Evolutionary conservation across 2,888 invertebrate genomes (phyloP).

Genomic region (Sisyra nigra): DNA sequence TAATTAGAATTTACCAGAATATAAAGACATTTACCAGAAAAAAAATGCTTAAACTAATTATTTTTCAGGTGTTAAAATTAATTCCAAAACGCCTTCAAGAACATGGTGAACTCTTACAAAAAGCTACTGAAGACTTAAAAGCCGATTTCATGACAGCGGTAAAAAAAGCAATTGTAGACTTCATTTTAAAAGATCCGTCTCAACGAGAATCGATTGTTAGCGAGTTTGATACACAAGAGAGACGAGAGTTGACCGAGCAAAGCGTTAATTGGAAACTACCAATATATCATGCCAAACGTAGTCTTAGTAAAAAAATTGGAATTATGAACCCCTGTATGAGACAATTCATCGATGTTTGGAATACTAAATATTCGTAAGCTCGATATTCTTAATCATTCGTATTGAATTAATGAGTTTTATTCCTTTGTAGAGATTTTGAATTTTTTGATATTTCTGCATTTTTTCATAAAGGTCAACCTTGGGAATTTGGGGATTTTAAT

Average conservation of each 20-base stretch:
- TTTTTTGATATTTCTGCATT: slow-evolving; percentile 41
- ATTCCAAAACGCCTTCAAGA: slow-evolving; percentile 44
- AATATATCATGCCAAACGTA: slow-evolving; percentile 27
- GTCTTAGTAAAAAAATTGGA: slow-evolving; percentile 45
- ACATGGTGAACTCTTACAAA: slow-evolving; percentile 39
- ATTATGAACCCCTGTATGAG: slow-evolving; percentile 68
- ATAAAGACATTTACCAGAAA: too few relatives aligned
- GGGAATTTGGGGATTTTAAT: slow-evolving; percentile 50
- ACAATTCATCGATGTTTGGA: slow-evolving; percentile 68
- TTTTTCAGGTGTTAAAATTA: slow-evolving; percentile 43
- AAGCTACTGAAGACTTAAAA: slow-evolving; percentile 60
- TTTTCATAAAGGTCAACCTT: slow-evolving; percentile 40
- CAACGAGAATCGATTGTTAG: slow-evolving; percentile 33
- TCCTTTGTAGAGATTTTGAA: slow-evolving; percentile 33
- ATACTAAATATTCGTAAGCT: slow-evolving; percentile 51
- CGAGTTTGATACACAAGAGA: slow-evolving; percentile 32
- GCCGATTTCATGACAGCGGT: slow-evolving; percentile 77
- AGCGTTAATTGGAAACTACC: slow-evolving; percentile 52
- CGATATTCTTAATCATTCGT: neutral
- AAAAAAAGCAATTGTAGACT: slow-evolving; percentile 86
- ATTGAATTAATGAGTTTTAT: slow-evolving; percentile 31
- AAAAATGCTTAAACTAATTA: too few relatives aligned
- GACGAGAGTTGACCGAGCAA: slow-evolving; percentile 39
- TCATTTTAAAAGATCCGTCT: slow-evolving; percentile 66
- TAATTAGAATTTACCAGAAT: too few relatives aligned